A percentile compares a stretch with the other conserved stretches of the same genome.
phyloP scores from a whole-genome alignment of 37 sponge, comb jelly and placozoan genomes.

The Corticium candelabrum region DNA sequence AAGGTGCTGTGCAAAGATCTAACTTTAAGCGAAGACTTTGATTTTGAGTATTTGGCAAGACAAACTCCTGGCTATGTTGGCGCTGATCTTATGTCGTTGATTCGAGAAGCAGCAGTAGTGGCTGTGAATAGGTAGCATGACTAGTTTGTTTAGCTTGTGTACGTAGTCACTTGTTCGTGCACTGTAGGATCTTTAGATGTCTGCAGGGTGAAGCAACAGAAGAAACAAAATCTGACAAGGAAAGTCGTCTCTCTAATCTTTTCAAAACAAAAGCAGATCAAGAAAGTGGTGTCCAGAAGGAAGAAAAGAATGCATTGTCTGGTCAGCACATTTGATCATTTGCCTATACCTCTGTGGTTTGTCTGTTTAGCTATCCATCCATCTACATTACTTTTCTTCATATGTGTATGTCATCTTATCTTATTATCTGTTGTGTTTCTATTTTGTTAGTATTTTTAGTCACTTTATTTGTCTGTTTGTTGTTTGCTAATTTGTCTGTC shows the following conservation, averaged over 20 bases:
- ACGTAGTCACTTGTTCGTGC: neutral
- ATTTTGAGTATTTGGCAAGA: slow-evolving; percentile 48
- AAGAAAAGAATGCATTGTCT: no score
- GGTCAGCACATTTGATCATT: no score
- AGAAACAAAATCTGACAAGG: neutral
- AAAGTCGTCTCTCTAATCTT: no score
- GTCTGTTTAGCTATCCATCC: neutral
- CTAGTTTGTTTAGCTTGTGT: neutral
- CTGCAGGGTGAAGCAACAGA: neutral
- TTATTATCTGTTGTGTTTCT: no score
- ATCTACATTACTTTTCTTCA: neutral
- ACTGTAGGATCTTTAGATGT: neutral
- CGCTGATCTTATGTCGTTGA: slow-evolving; percentile 77
- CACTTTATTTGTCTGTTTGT: no score
- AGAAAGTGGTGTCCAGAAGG: no score
- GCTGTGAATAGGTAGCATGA: slow-evolving; percentile 36
- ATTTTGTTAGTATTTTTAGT: no score
- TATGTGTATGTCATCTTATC: no score
- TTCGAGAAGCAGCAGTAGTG: slow-evolving; percentile 53
- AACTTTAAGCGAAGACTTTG: slow-evolving; percentile 46
- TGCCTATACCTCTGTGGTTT: neutral
- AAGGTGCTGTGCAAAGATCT: slow-evolving; percentile 59
- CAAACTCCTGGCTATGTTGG: slow-evolving; percentile 84
- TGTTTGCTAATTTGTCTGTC: no score
- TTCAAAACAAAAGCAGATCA: no score